phyloP scores from a whole-genome alignment of 2,888 invertebrate genomes.

The Acronicta leporina region DNA sequence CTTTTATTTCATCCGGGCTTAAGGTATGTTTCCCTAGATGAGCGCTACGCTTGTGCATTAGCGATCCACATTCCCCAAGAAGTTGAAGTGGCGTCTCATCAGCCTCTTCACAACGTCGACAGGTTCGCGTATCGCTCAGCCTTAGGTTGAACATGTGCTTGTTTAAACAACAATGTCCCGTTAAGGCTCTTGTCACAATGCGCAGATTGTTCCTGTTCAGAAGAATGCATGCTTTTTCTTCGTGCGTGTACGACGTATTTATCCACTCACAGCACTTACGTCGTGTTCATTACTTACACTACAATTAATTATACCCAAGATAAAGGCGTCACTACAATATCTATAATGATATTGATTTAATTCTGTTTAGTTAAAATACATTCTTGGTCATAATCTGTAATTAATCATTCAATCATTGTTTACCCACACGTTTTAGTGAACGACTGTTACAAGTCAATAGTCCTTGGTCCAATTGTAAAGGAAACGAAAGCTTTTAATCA shows the following conservation, averaged over 20 bases:
- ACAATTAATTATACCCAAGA: conserved; percentile 7
- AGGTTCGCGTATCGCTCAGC: too few relatives aligned
- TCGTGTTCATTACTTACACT: conserved; percentile 5
- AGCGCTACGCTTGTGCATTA: too few relatives aligned
- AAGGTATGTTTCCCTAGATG: too few relatives aligned
- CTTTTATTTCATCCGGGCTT: too few relatives aligned
- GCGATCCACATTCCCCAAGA: too few relatives aligned
- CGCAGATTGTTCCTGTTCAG: too few relatives aligned
- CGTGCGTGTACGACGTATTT: not conserved
- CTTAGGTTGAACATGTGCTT: too few relatives aligned
- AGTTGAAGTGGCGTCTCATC: too few relatives aligned
- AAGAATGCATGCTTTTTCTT: too few relatives aligned
- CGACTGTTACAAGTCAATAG: conserved; percentile 45
- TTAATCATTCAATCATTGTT: conserved; percentile 62
- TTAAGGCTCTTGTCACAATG: too few relatives aligned
- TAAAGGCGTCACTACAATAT: conserved; percentile 12
- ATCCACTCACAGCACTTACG: not conserved
- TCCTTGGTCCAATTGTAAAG: conserved; percentile 74
- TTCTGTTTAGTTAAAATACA: conserved; percentile 40
- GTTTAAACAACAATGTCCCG: too few relatives aligned
- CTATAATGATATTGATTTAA: conserved; percentile 23
- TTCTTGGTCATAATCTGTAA: conserved; percentile 53
- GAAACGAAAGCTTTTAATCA: conserved; percentile 70
- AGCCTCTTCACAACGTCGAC: too few relatives aligned
- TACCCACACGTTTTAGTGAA: conserved; percentile 53